Conservation (phyloP, 1,140 invertebrate species). For the Neodiprion lecontei region DNA sequence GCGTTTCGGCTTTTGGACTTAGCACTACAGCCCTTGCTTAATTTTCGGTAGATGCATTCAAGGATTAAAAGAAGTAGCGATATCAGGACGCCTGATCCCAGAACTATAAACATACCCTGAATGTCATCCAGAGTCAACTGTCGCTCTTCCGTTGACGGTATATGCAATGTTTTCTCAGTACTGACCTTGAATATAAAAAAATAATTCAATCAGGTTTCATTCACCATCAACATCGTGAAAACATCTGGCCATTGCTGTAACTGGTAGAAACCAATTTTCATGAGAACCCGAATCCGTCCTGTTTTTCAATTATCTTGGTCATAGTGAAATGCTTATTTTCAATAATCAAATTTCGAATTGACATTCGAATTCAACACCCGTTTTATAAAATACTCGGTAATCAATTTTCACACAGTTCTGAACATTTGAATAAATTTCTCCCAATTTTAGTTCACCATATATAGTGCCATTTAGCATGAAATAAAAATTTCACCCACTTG, state of each 20-base stretch:
- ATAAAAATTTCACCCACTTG: conserved; percentile 55
- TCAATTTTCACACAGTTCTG: too few relatives aligned
- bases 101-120: conserved; percentile 78
- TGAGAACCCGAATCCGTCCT: background rate
- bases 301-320: too few relatives aligned
- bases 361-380: background rate
- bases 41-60: conserved; percentile 33
- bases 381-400: background rate
- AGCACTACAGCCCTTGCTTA: background rate
- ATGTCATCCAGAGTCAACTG: conserved; percentile 76
- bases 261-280: conserved; percentile 6
- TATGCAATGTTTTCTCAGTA: conserved; percentile 17
- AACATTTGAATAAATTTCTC: too few relatives aligned
- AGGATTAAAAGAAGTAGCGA: conserved; percentile 67
- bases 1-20: too few relatives aligned
- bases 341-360: background rate
- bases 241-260: background rate
- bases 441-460: background rate
- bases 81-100: conserved; percentile 70
- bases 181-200: conserved; percentile 23
- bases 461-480: too few relatives aligned
- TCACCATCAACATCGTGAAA: conserved; percentile 20
- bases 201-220: conserved; percentile 13
- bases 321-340: too few relatives aligned
- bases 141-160: conserved; percentile 67